Evolutionary conservation across 2,888 invertebrate genomes (phyloP).

Genomic region (Phania funesta): DNA sequence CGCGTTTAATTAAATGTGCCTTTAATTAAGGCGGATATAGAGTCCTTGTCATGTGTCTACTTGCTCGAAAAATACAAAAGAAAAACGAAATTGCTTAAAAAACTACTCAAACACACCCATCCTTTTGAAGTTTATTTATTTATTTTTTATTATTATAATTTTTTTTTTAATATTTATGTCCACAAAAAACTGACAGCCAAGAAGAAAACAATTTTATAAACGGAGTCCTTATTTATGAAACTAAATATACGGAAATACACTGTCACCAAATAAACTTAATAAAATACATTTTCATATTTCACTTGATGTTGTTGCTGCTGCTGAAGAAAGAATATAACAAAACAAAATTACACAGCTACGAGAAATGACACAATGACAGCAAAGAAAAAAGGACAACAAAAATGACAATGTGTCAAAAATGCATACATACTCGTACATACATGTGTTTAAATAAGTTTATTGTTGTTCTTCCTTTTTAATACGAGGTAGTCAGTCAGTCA

Average conservation of each 20-base stretch:
- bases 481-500: neutral
- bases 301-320: neutral
- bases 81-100: neutral
- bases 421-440: no score
- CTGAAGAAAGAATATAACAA: constrained; percentile 1
- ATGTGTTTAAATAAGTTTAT: constrained; percentile 4
- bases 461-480: constrained; percentile 15
- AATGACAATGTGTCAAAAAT: constrained; percentile 29
- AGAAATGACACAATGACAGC: constrained; percentile 20
- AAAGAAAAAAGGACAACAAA: neutral
- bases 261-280: neutral
- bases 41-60: neutral
- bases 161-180: neutral
- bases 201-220: constrained; percentile 22
- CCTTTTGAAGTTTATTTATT: neutral
- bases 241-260: neutral
- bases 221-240: constrained; percentile 19
- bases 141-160: neutral
- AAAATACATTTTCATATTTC: neutral
- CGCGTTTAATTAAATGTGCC: neutral
- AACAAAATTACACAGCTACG: no score
- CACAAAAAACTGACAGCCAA: constrained; percentile 16
- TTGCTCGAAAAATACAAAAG: neutral
- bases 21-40: constrained; percentile 18
- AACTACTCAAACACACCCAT: constrained; percentile 13